Base-by-base conservation (phyloP, 2,888 invertebrate species). In the Mylabris sibirica region DNA sequence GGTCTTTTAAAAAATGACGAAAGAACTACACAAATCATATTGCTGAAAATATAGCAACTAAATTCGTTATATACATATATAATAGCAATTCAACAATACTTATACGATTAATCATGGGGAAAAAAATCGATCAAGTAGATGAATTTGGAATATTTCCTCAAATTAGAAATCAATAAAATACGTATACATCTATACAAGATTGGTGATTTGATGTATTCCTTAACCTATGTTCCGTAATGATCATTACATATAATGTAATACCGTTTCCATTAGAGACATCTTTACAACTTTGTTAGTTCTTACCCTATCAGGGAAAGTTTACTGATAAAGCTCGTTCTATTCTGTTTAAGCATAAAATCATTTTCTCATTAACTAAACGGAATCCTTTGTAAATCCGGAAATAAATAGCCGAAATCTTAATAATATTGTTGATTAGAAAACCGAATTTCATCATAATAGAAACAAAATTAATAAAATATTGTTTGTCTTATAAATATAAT, bases 11-110 rank as follows among this genome's bases (percentile, higher is more conserved):
- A 30, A 70, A 70, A 70, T 70, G 67, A 67, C 67, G 65, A 67
- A 65, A 63, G 65, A 63, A 69, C 67, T 57, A 65, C 65, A 70
- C 67, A 70, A 70, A 67, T 70, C 70, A 70, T n/a, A n/a, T 59
- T 62, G 44, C 60, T 68, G 62, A 65, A 68, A 68, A 68, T 65
- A 65, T 63, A 49, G 59, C 49, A 61, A 59, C 64, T n/a, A 44
- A 44, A 44, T 44, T 17, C n/a, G 3, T 17, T 17, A n/a, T 44
- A n/a, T n/a, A n/a, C n/a, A n/a, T 30, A 30, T 30, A 30, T n/a
- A 30, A 30, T 30, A 30, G 8, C 30, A 30, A 30, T 30, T 30
- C 5, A 30, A 30, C 30, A 30, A 30, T 30, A 30, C 8, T 30
- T 8, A 30, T 8, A 30, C 3, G n/a, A n/a, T n/a, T n/a, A n/a